Base-by-base conservation (phyloP, 2,888 invertebrate species). In the Caenorhabditis sp. region DNA sequence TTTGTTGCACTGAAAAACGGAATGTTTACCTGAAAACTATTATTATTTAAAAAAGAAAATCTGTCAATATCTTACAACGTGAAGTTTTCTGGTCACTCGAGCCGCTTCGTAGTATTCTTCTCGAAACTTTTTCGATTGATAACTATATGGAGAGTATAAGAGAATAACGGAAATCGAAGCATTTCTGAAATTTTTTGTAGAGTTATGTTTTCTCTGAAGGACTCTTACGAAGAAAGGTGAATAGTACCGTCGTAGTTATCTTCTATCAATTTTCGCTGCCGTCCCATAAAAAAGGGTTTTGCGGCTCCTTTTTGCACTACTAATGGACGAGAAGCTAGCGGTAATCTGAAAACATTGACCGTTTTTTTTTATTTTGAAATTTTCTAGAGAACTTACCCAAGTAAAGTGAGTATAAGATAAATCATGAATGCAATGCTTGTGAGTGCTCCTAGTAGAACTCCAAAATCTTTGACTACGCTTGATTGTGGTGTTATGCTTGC, bases 141-240 rank as follows among this genome's bases (percentile, higher is more conserved):
- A 58, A 50, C 82, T 82, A 28, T 74, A 74, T 11, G 82, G 82
- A n/a, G 82, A 82, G 28, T 82, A 82, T 1, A 78, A 32, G 24
- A 82, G 44, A 0, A 67, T 20, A 0, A 82, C 65, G 4, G 77
- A 69, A n/a, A 76, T 22, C 2, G 65, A 61, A n/a, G 53, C 37
- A 11, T 65, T 65, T 51, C 80, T 80, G 53, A 18, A 80, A 18
- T 9, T 6, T 24, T 11, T 13, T 28, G 24, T 9, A 6, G n/a
- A 37, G 13, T 68, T 32, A 6, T 58, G 8, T 20, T 35, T 37
- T 40, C 6, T 6, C n/a, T n/a, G n/a, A 40, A 13, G 13, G 2
- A 40, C 40, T 24, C 8, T n/a, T n/a, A 81, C 81, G 3, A 9
- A 26, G 76, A 65, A 3, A 65, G 3, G 24, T 47, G 32, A 6